Evolutionary conservation across 1,140 invertebrate species (phyloP).

Genomic region (Drosophila saltans): DNA sequence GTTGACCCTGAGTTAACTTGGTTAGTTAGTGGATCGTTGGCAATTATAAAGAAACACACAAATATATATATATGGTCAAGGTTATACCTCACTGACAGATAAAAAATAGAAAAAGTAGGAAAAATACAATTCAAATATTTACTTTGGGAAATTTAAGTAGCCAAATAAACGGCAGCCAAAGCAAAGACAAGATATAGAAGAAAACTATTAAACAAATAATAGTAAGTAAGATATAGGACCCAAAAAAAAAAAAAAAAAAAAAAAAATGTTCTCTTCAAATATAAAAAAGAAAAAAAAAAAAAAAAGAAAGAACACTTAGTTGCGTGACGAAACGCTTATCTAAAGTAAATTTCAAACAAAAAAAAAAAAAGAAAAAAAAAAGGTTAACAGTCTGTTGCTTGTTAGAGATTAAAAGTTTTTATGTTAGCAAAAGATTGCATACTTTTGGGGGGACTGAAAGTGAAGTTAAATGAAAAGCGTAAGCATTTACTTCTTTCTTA

Average conservation of each 20-base stretch:
- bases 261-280: constrained; percentile 47
- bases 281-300: constrained; percentile 61
- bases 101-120: constrained; percentile 34
- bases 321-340: constrained; percentile 43
- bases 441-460: not conserved
- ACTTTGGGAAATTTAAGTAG: constrained; percentile 67
- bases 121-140: constrained; percentile 46
- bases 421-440: not conserved
- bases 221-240: constrained; percentile 27
- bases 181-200: constrained; percentile 49
- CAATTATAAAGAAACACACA: constrained; percentile 49
- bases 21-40: constrained; percentile 51
- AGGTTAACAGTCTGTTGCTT: not conserved
- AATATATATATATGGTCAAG: constrained; percentile 56
- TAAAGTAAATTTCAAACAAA: constrained; percentile 36
- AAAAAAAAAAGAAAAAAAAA: constrained; percentile 4
- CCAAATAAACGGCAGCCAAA: constrained; percentile 61
- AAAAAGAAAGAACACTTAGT: constrained; percentile 65
- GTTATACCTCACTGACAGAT: constrained; percentile 46
- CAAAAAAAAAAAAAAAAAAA: constrained; percentile 24
- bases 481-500: too few species aligned
- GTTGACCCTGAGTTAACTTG: constrained; percentile 55
- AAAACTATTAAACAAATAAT: constrained; percentile 36
- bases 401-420: too few species aligned
- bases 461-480: too few species aligned